phyloP scores from a whole-genome alignment of 2,888 invertebrate genomes.

The Philonicus albiceps region DNA sequence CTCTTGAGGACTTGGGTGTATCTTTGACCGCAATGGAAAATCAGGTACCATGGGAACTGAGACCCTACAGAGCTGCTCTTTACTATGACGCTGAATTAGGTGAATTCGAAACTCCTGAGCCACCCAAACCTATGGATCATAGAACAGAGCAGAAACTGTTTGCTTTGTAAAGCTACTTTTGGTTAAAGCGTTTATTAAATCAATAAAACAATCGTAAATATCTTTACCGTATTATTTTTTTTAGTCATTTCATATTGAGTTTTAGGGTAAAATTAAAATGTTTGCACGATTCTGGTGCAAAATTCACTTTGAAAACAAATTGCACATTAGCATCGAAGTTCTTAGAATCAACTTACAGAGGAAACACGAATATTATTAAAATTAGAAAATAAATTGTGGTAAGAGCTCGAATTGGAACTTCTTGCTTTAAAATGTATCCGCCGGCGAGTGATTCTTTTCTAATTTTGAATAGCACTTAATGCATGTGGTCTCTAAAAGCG shows the following conservation, averaged over 20 bases:
- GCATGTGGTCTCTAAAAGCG: neutral
- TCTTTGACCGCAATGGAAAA: slow-evolving; percentile 78
- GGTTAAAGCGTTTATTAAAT: neutral
- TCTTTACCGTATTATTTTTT: neutral
- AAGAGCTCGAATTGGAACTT: neutral
- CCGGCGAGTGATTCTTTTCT: neutral
- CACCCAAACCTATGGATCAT: slow-evolving; percentile 62
- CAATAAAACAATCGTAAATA: neutral
- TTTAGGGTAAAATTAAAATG: too few relatives aligned
- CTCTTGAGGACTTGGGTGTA: slow-evolving; percentile 89
- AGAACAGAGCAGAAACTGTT: neutral
- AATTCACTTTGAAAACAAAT: too few relatives aligned
- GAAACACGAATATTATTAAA: too few relatives aligned
- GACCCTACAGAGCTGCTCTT: slow-evolving; percentile 71
- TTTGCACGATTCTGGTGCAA: too few relatives aligned
- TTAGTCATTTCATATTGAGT: neutral
- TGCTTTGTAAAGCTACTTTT: neutral
- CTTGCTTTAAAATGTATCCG: neutral
- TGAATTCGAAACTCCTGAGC: slow-evolving; percentile 74
- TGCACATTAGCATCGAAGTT: too few relatives aligned
- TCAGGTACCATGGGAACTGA: slow-evolving; percentile 82
- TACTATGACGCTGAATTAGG: slow-evolving; percentile 80
- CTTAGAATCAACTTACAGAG: too few relatives aligned
- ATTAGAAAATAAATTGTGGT: too few relatives aligned
- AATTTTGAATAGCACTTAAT: neutral